phyloP scores from a whole-genome alignment of 2,113 vertebrate species.

The Paradisaea rubra region DNA sequence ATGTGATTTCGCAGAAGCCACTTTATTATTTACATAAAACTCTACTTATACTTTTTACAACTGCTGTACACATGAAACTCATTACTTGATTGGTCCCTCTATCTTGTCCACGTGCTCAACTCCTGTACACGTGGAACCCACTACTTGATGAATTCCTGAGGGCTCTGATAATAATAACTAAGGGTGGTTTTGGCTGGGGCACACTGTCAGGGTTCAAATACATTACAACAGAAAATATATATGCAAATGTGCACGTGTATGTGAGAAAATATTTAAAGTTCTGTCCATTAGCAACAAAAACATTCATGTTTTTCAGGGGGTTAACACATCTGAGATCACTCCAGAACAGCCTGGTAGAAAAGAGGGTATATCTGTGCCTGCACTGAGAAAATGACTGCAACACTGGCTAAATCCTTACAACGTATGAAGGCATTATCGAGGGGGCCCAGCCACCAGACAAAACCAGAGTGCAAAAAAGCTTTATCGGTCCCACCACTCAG shows the following conservation, averaged over 20 bases:
- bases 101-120: no score
- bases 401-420: background rate
- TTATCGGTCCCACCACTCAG: background rate
- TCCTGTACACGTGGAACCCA: no score
- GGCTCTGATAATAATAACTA: no score
- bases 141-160: no score
- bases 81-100: no score
- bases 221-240: background rate
- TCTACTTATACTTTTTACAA: no score
- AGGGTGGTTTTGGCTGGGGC: no score
- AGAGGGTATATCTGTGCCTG: background rate
- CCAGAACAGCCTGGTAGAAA: background rate
- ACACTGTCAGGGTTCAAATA: no score
- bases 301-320: background rate
- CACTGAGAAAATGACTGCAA: background rate
- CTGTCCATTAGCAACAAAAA: background rate
- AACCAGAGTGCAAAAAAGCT: background rate
- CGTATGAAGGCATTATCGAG: background rate
- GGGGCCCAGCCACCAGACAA: background rate
- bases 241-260: background rate
- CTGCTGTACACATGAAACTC: no score
- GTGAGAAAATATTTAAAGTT: background rate
- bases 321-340: background rate
- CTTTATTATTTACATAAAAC: no score
- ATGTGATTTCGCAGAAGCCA: no score